These are phyloP conservation scores for Maccullochella peelii DNA, from an alignment of 2,113 vertebrate species.

Conservation along the genomic window DNA sequence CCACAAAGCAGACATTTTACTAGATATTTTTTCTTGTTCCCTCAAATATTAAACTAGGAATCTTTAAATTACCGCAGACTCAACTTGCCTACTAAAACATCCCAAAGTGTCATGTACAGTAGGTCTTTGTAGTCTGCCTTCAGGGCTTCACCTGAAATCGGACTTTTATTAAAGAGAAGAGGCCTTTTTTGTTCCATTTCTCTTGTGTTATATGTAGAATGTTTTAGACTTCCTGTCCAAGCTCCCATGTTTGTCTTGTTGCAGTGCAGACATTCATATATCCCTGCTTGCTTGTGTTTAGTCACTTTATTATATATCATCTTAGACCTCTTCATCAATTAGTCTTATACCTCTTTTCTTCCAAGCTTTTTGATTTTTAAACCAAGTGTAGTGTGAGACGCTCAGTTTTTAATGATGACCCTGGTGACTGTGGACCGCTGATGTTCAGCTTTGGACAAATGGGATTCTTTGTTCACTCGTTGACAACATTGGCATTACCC, in stretches of 20 bases:
- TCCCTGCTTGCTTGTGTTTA: conserved; percentile 89
- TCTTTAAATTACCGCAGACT: conserved; percentile 83
- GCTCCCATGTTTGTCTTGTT: conserved; percentile 76
- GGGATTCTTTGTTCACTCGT: conserved; percentile 29
- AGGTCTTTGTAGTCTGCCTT: conserved; percentile 82
- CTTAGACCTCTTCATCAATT: conserved; percentile 78
- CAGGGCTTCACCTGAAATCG: conserved; percentile 81
- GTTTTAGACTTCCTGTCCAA: conserved; percentile 75
- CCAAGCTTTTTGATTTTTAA: conserved; percentile 77
- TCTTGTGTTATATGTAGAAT: conserved; percentile 76
- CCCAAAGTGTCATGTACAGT: conserved; percentile 80
- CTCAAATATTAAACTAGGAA: conserved; percentile 88
- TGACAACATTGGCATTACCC: conserved; percentile 32
- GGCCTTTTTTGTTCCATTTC: conserved; percentile 62
- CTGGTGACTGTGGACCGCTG: conserved; percentile 83
- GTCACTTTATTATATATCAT: conserved; percentile 91
- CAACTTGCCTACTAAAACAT: conserved; percentile 83
- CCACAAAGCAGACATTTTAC: conserved; percentile 81
- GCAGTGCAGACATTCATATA: conserved; percentile 85
- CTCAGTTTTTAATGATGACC: conserved; percentile 76
- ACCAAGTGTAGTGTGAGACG: conserved; percentile 83
- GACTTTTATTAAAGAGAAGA: conserved; percentile 90
- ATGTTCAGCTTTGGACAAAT: conserved; percentile 58
- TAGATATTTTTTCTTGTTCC: conserved; percentile 78
- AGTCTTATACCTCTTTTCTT: conserved; percentile 86